Percentiles rank a stretch among this genome's conserved stretches.
These are phyloP conservation scores for Lepeophtheirus salmonis DNA, from an alignment of 1,140 invertebrate species.

Conservation along the genomic window DNA sequence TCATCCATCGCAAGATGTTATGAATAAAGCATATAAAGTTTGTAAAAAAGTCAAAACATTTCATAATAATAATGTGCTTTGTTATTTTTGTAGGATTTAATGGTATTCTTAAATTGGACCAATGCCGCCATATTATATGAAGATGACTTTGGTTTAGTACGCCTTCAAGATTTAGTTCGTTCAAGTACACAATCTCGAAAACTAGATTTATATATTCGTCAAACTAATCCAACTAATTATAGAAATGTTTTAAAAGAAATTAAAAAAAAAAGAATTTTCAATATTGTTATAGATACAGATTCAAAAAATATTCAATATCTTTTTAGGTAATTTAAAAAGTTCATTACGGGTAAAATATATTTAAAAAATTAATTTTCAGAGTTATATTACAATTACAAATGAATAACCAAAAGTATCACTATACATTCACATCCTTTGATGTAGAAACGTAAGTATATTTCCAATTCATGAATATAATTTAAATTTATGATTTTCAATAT, in stretches of 20 bases:
- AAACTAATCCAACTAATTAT: conserved; percentile 25
- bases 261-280: conserved; percentile 27
- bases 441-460: conserved; percentile 5
- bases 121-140: conserved; percentile 82
- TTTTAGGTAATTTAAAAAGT: conserved; percentile 21
- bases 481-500: not conserved
- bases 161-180: conserved; percentile 32
- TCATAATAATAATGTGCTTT: not conserved
- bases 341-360: not conserved
- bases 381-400: conserved; percentile 13
- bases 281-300: conserved; percentile 28
- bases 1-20: conserved; percentile 58
- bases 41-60: not conserved
- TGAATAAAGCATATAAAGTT: conserved; percentile 43
- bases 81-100: conserved; percentile 51
- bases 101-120: conserved; percentile 76
- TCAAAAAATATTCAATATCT: conserved; percentile 27
- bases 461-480: not conserved
- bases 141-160: conserved; percentile 48
- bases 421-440: conserved; percentile 16
- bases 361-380: not conserved
- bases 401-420: conserved; percentile 15
- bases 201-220: conserved; percentile 27
- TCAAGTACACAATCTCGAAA: conserved; percentile 25
- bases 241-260: conserved; percentile 25